These are phyloP conservation scores for Otolemur crassicaudatus DNA, from an alignment of 2,797 vertebrate genomes.

Conservation along the genomic window DNA sequence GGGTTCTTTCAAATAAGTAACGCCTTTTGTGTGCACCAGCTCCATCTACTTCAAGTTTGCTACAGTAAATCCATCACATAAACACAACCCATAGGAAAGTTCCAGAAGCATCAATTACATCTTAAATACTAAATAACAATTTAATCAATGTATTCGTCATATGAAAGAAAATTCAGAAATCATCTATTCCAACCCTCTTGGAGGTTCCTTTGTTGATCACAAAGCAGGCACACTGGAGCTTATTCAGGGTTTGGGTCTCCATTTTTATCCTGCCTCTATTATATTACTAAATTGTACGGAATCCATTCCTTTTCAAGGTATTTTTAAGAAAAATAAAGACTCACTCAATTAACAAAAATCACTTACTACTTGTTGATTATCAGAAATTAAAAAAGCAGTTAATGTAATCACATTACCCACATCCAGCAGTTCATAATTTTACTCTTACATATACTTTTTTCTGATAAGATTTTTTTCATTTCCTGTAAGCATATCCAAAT, in stretches of 20 bases:
- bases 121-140: neutral
- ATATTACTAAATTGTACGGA: neutral
- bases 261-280: neutral
- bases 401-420: neutral
- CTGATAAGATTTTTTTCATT: neutral
- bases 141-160: constrained; percentile 28
- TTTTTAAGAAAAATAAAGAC: neutral
- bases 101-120: neutral
- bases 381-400: neutral
- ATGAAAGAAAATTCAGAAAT: constrained; percentile 46
- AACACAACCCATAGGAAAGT: neutral
- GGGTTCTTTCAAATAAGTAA: neutral
- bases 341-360: neutral
- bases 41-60: neutral
- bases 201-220: neutral
- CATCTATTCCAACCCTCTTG: neutral
- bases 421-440: neutral
- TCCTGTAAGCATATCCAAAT: neutral
- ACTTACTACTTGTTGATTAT: neutral
- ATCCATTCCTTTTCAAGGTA: neutral
- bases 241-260: neutral
- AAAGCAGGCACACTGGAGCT: neutral
- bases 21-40: neutral
- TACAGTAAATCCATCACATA: neutral
- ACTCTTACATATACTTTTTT: neutral